phyloP scores from a whole-genome alignment of 2,888 invertebrate species.

The Tanypteryx hageni region DNA sequence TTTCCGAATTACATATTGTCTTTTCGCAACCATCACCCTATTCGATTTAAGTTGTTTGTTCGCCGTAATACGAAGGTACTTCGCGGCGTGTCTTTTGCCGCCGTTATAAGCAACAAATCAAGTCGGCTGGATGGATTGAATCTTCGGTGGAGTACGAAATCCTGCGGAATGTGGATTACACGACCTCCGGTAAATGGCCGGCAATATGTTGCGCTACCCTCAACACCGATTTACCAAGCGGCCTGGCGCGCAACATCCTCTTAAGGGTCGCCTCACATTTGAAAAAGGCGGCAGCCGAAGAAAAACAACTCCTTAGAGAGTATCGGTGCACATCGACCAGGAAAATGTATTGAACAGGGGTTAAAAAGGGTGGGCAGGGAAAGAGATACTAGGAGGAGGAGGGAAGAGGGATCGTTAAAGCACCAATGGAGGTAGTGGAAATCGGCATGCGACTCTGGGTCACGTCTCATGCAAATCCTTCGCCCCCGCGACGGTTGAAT shows the following conservation, averaged over 20 bases:
- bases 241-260: not conserved
- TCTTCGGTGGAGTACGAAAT: too few species aligned
- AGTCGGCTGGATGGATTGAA: too few species aligned
- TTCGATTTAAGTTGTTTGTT: too few species aligned
- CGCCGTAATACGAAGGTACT: too few species aligned
- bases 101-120: too few species aligned
- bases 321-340: not conserved
- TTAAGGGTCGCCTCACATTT: not conserved
- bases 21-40: too few species aligned
- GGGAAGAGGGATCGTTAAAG: too few species aligned
- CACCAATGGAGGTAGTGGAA: not conserved
- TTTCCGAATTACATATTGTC: too few species aligned
- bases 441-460: slow-evolving; percentile 48
- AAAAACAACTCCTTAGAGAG: not conserved
- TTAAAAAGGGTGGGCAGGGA: not conserved
- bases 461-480: slow-evolving; percentile 59
- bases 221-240: slow-evolving; percentile 17
- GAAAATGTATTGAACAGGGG: slow-evolving; percentile 9
- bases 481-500: slow-evolving; percentile 57
- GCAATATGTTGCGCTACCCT: not conserved
- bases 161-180: too few species aligned
- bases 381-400: too few species aligned
- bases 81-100: too few species aligned
- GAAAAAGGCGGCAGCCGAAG: not conserved
- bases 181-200: not conserved